Evolutionary conservation across 2,888 invertebrate species (phyloP).

Genomic region (Tridacna gigas): DNA sequence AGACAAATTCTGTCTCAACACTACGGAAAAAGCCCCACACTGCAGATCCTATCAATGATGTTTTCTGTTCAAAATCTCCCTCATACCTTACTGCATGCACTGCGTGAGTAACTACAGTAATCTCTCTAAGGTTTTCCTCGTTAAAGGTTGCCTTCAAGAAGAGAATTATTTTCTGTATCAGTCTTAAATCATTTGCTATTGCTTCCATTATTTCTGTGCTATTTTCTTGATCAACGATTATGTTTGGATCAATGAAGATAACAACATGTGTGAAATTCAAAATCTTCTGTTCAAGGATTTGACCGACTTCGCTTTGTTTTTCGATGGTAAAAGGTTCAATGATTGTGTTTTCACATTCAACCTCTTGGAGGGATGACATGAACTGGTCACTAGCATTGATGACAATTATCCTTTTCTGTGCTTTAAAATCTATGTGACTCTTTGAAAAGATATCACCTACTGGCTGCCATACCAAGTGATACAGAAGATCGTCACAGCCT

Average conservation of each 20-base stretch:
- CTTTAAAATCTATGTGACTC: not conserved
- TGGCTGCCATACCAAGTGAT: not conserved
- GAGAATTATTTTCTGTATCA: not conserved
- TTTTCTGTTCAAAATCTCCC: not conserved
- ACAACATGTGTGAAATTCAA: not conserved
- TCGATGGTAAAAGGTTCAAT: too few species aligned
- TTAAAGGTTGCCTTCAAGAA: not conserved
- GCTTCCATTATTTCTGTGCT: not conserved
- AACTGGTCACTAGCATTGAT: constrained; percentile 1
- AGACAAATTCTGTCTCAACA: constrained; percentile 29
- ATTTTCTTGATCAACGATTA: not conserved
- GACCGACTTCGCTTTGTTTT: not conserved
- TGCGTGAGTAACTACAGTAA: not conserved
- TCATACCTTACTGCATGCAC: not conserved
- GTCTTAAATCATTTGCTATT: not conserved
- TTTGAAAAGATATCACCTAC: not conserved
- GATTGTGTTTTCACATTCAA: not conserved
- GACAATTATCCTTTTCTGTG: not conserved
- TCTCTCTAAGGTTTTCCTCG: not conserved
- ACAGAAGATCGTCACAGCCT: constrained; percentile 12
- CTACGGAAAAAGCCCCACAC: constrained; percentile 60
- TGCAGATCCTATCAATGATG: constrained; percentile 50
- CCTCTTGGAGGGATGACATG: not conserved
- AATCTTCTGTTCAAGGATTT: not conserved
- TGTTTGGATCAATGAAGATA: not conserved